A percentile compares a stretch with the other conserved stretches of the same genome.
Conservation (phyloP, 2,113 vertebrate species). For the Canis aureus region DNA sequence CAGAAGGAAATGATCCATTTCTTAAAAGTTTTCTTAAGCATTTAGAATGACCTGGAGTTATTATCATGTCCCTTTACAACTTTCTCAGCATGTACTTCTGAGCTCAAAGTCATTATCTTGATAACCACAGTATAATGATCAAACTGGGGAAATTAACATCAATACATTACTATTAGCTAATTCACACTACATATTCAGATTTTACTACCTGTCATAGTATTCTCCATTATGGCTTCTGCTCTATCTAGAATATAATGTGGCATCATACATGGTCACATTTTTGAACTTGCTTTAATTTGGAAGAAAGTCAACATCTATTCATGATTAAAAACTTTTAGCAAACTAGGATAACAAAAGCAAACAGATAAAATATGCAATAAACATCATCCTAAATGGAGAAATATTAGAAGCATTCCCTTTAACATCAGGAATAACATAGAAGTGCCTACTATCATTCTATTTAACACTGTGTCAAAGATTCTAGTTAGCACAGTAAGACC, state of each 20-base stretch:
- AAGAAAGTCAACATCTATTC: conserved; percentile 26
- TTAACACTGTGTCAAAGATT: background rate
- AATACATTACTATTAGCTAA: background rate
- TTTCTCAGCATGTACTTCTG: background rate
- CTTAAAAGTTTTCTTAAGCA: background rate
- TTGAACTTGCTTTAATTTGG: background rate
- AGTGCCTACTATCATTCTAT: background rate
- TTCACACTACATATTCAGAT: background rate
- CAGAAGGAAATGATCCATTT: background rate
- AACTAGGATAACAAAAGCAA: background rate
- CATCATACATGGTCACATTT: too few species aligned
- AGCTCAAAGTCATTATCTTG: background rate
- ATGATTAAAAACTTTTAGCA: conserved; percentile 23
- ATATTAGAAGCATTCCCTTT: background rate
- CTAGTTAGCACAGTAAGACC: background rate
- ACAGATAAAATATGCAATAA: background rate
- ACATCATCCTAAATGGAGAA: conserved; percentile 9
- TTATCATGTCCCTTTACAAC: background rate
- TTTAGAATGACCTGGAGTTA: background rate
- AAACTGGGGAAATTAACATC: background rate
- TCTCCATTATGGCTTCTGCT: background rate
- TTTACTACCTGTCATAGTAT: background rate
- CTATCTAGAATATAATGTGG: background rate
- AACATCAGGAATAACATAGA: background rate
- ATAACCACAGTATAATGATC: background rate